Evolutionary conservation across 2,888 invertebrate genomes (phyloP), one percentile per base, ranked within the genome.

Genomic region (Thalpophila matura): DNA sequence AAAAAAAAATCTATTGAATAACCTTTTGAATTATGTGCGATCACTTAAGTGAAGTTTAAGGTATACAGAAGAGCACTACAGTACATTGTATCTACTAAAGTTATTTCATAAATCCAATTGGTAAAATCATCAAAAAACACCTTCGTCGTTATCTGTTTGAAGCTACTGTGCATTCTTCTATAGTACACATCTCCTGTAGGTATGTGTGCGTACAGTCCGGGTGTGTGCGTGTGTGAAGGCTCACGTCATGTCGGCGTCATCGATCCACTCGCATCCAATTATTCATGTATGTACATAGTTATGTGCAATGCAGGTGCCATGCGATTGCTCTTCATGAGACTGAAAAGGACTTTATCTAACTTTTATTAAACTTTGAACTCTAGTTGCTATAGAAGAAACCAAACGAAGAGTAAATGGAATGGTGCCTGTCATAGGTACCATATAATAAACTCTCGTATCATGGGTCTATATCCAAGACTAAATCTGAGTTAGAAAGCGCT

Each of bases 221-320:
- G 16, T 10, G 47, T 22, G 38, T 18, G 57, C 51, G 70, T 47
- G 59, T 49, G 40, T 10, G 56, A 46, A 50, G 50, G 66, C 58
- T 35, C 74, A 51, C 80, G 77, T 83, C 82, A 82, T 77, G 79
- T 75, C 65, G 69, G 65, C 79, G 74, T 83, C 85, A 85, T 85
- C 84, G 85, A 85, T 85, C 86, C 81, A 66, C 75, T 76, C 75
- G 68, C 82, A 74, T 79, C 80, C 82, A 79, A 83, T 83, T 81
- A 83, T 79, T 82, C 81, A 82, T 77, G 77, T 76, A 79, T 71
- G 69, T 77, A 74, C 61, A 67, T 65, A 72, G 78, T 69, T 80
- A 65, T 70, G 56, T 79, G 67, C 71, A 62, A 18, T 40, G 38
- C 10, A 35, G 46, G 12, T 33, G 38, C 79, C 74, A 80, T 50